Evolutionary conservation across 1,140 invertebrate genomes (phyloP), one percentile per base, ranked within the genome.

Genomic region (Zaprionus taronus): DNA sequence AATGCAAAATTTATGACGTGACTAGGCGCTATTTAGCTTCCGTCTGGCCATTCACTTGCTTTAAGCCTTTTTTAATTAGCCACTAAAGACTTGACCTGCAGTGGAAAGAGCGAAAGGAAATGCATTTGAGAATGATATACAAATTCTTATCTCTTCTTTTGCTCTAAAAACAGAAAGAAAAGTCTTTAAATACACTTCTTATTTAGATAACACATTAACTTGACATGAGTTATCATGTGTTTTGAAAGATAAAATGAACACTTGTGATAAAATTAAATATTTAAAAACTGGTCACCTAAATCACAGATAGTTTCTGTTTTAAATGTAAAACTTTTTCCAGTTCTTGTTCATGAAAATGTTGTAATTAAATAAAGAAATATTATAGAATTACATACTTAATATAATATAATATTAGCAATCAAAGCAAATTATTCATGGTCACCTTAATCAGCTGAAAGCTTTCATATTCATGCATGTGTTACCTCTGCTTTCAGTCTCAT

Each of bases 1-100:
- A 47, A 47, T 47, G 41, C 41, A 47, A 47, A 17, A 17, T 47
- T 47, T 47, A 47, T 47, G 41, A 17, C 41, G 36, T 38, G 36
- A 38, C 36, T 15, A 15, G 36, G 14, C 4, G 36, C 36, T 38
- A 38, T 38, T 38, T 38, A 9, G 14, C 36, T 38, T 38, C 36
- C 36, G 36, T 12, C 36, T 38, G 36, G 14, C 36, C 36, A 14
- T 38, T 47, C 41, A 17, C 6, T 47, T 7, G 41, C 41, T 17
- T 47, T 9, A 6, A 47, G 41, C 41, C 41, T 38, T 12, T 12
- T 38, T 38, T 38, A 17, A 17, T 47, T 47, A 47, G 41, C 41
- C 15, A 17, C 3, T 17, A 47, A 47, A 47, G 41, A 3, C n/a
- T 17, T 17, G 41, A 47, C 36, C 5, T 38, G 14, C 12, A 38